Evolutionary conservation across 2,113 vertebrate genomes (phyloP), one percentile per base, ranked within the genome.

Genomic region (Diphyllodes magnificus): DNA sequence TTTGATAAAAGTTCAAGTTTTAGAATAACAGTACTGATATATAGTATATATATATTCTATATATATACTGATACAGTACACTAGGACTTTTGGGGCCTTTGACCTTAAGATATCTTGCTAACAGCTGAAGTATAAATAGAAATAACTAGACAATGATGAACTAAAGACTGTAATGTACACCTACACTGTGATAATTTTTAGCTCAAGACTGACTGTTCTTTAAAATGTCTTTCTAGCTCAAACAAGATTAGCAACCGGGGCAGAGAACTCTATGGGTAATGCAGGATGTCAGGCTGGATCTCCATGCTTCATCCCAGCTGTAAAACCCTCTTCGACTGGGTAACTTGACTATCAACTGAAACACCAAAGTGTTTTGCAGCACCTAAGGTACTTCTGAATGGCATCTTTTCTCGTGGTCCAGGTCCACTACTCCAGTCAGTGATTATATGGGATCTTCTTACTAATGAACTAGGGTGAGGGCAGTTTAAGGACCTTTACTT

Each of bases 71-170:
- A 65, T 49, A 65, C 4, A 42, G 25, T 18, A 75, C 31, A 45
- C 30, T 70, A 56, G 39, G 49, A 64, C 53, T 85, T 87, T 27
- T 35, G 68, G 45, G 49, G 45, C 45, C 75, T 88, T 79, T 92
- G 66, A 76, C 44, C 33, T 30, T 63, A 84, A 78, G 25, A 27
- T 12, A 56, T 40, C 57, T 92, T 37, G 44, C 51, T 76, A 40
- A 76, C 59, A 88, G 66, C 71, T 86, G 45, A 93, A 76, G 18
- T 53, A 96, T 80, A 81, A 93, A 91, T 88, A 92, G 89, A 91
- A 92, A 75, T 92, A 94, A 78, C 35, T 42, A 81, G 86, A 83
- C 86, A 95, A 63, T 71, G 81, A 96, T 78, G 86, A 89, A 92
- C n/a, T 22, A 53, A 86, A 81, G 63, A 6, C 72, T 78, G 63